Percentiles rank a stretch among this genome's conserved stretches.
Conservation (phyloP, 23 tunicate species). For the Ciona savignyi region DNA sequence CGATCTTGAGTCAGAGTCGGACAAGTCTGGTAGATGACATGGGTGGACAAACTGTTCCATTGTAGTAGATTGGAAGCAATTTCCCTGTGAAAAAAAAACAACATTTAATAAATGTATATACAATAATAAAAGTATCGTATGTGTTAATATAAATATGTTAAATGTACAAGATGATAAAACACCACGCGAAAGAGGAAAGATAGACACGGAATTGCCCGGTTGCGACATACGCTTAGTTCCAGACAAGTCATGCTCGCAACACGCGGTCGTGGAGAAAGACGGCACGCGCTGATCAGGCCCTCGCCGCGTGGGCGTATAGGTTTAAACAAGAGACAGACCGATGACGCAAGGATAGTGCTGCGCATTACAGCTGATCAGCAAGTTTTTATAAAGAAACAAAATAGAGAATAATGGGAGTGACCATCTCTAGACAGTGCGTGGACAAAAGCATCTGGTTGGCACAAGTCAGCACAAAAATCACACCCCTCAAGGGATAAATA, state of each 20-base stretch:
- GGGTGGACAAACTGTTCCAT: conserved; percentile 33
- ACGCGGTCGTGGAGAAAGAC: background rate
- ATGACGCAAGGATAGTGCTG: background rate
- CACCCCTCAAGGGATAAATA: background rate
- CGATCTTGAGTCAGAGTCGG: conserved; percentile 45
- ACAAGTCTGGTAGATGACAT: conserved; percentile 14
- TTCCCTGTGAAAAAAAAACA: conserved; percentile 19
- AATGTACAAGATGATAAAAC: background rate
- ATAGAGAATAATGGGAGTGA: background rate
- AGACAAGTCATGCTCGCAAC: background rate
- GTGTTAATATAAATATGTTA: too few relatives aligned
- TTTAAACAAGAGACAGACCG: background rate
- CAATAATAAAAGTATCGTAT: background rate
- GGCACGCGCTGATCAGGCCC: conserved; percentile 33
- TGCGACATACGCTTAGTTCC: background rate
- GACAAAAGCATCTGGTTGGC: background rate
- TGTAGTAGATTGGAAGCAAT: conserved; percentile 6
- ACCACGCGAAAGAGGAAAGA: conserved; percentile 1
- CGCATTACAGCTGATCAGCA: conserved; percentile 8
- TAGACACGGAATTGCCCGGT: conserved; percentile 1
- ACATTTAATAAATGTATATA: too few relatives aligned
- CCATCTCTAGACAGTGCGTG: background rate
- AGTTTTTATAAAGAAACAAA: conserved; percentile 6
- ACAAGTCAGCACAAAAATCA: background rate
- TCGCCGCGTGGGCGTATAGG: conserved; percentile 9